Base-by-base conservation (phyloP, 2,797 vertebrate genomes). In the Phrynocephalus guinanensis region DNA sequence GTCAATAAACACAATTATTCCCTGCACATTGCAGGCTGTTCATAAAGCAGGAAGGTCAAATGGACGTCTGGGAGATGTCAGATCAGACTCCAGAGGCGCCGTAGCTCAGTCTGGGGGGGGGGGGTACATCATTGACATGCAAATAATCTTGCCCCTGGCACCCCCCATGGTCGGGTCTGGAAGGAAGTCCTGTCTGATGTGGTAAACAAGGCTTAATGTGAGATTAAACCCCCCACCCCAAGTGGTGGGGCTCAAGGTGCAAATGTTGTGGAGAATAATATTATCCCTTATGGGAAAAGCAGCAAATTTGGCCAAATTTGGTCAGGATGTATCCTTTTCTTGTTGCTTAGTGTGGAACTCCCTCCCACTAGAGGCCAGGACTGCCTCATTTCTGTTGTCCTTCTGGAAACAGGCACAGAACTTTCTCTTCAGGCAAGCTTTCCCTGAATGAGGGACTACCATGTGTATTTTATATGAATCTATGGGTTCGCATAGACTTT, bases 261-360 rank as follows among this genome's bases (percentile, higher is more conserved):
- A 16, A 13, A 16, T 72, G 83, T 11, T 63, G 18, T 63, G 60
- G 60, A 63, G 18, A 63, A 63, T 20, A 63, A 18, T 15, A 18
- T 63, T 18, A 15, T 63, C 52, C 28, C 24, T 79, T 48, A 50
- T 28, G 38, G 77, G 66, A 88, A 28, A 88, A 50, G 60, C 33
- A 13, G 20, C 30, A 3, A 48, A 8, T 10, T 48, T 87, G 30
- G 3, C 26, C 6, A 15, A 15, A 26, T 15, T 60, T 26, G 48
- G n/a, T 75, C 11, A 66, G 72, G 52, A 83, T 78, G 24, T n/a
- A 56, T 83, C 52, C 30, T 87, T 87, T n/a, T 15, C 15, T 82
- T 77, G n/a, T 56, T 82, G 44, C 44, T 87, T n/a, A 30, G 8
- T 6, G 10, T 73, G n/a, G 15, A 72, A 44, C 5, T 44, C 38